Base-by-base conservation (phyloP, 1,140 invertebrate genomes). In the Latrodectus geometricus region DNA sequence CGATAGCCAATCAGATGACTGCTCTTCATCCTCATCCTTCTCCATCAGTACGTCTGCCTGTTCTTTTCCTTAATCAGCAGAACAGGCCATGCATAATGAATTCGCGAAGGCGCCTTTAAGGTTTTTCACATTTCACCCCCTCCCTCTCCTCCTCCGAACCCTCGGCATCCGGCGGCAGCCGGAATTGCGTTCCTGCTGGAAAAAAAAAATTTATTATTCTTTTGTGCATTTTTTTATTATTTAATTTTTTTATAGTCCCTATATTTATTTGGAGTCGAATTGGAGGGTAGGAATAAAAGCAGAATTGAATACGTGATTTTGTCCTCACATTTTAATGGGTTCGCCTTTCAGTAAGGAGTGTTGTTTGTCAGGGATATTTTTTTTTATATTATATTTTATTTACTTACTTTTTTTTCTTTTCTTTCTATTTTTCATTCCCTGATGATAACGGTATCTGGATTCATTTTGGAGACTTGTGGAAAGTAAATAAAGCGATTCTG, bases 41-140 rank as follows among this genome's bases (percentile, higher is more conserved):
- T 69, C 73, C 72, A 72, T 66, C 81, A 50, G 50, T 82, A 49
- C 80, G 15, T 50, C 70, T 23, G 70, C 23, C 70, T 23, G 54
- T 66, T 48, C 17, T 73, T 68, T 81, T 54, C 79, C 61, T 76
- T 84, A 84, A 84, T 84, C 81, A 84, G 81, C 50, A 73, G 48
- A 76, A 49, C 56, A 84, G 81, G 9, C 81, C 70, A 84, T 84
- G 72, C 81, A 84, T 84, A 84, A 84, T 76, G 81, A 84, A 84
- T 84, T 75, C 73, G 56, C n/a, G 9, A n/a, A 75, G 81, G 81
- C 81, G 81, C 81, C 81, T 84, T 9, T 20, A 74, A 73, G 80
- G 80, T 82, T 82, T 82, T 82, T 82, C 80, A 82, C 80, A 73
- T 74, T 65, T 73, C 50, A 12, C 48, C 23, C 70, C 12, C 48